Base-by-base conservation (phyloP, 2,797 vertebrate species). In the Sandelia bainsii region DNA sequence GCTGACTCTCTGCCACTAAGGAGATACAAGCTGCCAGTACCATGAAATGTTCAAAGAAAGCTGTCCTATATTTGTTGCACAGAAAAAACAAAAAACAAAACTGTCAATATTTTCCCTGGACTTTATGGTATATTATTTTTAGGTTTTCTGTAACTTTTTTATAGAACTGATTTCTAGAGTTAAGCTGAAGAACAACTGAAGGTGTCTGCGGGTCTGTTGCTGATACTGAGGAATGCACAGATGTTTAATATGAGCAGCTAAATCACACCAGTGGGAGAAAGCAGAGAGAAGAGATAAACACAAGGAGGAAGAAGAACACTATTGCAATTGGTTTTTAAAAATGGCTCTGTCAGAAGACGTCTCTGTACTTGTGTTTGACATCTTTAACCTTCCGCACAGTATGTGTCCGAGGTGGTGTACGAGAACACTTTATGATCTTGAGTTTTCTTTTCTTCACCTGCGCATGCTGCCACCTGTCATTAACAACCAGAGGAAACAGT, bases 371-470 rank as follows among this genome's bases (percentile, higher is more conserved):
- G 62, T 74, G 53, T 2, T 46, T 46, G 63, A 70, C 63, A 37
- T 80, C 48, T 62, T 56, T 44, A 67, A 81, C 50, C 49, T 67
- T 74, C 52, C 27, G 13, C 16, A 46, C 29, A 25, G 60, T 52
- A 45, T 52, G 39, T 27, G 69, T 76, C 37, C 77, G 40, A 58
- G 68, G 12, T 27, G 48, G 69, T 39, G 68, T 59, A 22, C 23
- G 58, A 75, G 48, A 63, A 53, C 27, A 49, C 63, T 57, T 52
- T 34, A 72, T 77, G 69, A 61, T 76, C 56, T 37, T 14, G 39
- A 66, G 14, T 65, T 29, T 75, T 46, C 53, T 34, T 71, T 3
- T 79, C 22, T 46, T 81, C 57, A 80, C 76, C 84, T 84, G 79
- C 14, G 1, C 63, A 62, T 17, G 56, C 40, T 67, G 57, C 50